A percentile compares a stretch with the other conserved stretches of the same genome.
phyloP scores from a whole-genome alignment of 1,140 invertebrate species.

The Drosophila ohnishii region DNA sequence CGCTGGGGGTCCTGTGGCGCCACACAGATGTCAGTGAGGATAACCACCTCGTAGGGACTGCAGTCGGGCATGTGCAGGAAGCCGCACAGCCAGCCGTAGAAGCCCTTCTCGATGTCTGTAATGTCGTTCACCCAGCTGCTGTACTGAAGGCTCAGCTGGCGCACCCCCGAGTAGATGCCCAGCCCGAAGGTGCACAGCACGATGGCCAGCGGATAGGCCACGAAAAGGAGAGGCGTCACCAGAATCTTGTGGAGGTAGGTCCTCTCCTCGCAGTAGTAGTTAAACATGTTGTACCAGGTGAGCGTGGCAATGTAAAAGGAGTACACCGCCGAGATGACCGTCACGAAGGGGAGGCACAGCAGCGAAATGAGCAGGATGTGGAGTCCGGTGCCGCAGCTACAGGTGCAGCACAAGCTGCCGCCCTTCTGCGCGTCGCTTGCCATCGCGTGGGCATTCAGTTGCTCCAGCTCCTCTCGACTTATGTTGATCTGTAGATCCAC shows the following conservation, averaged over 20 bases:
- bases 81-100: constrained; percentile 90
- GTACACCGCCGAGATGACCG: constrained; percentile 86
- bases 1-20: constrained; percentile 72
- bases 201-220: constrained; percentile 89
- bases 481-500: constrained; percentile 89
- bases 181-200: constrained; percentile 86
- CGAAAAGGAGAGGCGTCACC: constrained; percentile 87
- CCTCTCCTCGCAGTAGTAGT: constrained; percentile 88
- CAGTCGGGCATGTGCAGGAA: constrained; percentile 88
- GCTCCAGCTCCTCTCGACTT: constrained; percentile 87
- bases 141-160: constrained; percentile 88
- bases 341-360: constrained; percentile 87
- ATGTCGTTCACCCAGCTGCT: constrained; percentile 88
- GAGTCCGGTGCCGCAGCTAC: constrained; percentile 85
- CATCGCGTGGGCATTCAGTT: constrained; percentile 86
- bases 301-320: constrained; percentile 90
- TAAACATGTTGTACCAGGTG: constrained; percentile 91
- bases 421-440: constrained; percentile 85
- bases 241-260: constrained; percentile 86
- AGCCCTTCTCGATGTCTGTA: constrained; percentile 90
- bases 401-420: constrained; percentile 85
- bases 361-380: constrained; percentile 88
- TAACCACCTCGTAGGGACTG: constrained; percentile 80
- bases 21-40: constrained; percentile 77
- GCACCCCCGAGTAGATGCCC: constrained; percentile 87